Conservation (phyloP, 2,888 invertebrate genomes). For the Amphipoea oculea region DNA sequence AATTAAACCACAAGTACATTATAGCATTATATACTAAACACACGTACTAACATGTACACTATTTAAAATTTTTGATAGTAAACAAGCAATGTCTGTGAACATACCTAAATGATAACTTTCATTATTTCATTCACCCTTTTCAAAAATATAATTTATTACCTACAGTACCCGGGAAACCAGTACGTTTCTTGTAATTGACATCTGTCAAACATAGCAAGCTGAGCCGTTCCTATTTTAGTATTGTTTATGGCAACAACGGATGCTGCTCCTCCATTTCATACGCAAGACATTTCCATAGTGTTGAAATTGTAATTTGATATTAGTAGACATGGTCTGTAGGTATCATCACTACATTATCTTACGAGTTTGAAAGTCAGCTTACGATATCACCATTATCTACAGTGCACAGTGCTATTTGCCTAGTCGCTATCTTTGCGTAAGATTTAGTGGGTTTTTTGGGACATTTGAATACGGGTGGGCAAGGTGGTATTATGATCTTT, state of each 20-base stretch:
- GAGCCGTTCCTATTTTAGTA: slow-evolving; percentile 82
- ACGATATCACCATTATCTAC: slow-evolving; percentile 54
- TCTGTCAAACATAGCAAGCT: slow-evolving; percentile 82
- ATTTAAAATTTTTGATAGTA: neutral
- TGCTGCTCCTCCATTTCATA: slow-evolving; percentile 76
- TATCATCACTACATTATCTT: slow-evolving; percentile 28
- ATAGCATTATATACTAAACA: neutral
- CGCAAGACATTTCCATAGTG: slow-evolving; percentile 56
- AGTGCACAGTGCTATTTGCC: slow-evolving; percentile 23
- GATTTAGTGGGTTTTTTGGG: slow-evolving; percentile 27
- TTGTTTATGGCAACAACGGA: slow-evolving; percentile 87
- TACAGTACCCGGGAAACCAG: slow-evolving; percentile 10
- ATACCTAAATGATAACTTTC: neutral
- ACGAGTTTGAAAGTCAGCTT: slow-evolving; percentile 54
- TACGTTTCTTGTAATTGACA: slow-evolving; percentile 77
- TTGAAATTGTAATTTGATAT: slow-evolving; percentile 49
- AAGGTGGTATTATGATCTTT: slow-evolving; percentile 42
- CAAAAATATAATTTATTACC: slow-evolving; percentile 33
- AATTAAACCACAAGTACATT: slow-evolving; percentile 11
- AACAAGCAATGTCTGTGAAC: slow-evolving; percentile 11
- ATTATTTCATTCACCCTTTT: slow-evolving; percentile 10
- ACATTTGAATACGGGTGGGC: slow-evolving; percentile 9
- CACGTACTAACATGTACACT: neutral
- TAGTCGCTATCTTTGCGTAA: slow-evolving; percentile 30
- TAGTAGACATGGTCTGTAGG: slow-evolving; percentile 28